A percentile compares a stretch with the other conserved stretches of the same genome.
Conservation (phyloP, 2,888 invertebrate genomes). For the Carabus problematicus region DNA sequence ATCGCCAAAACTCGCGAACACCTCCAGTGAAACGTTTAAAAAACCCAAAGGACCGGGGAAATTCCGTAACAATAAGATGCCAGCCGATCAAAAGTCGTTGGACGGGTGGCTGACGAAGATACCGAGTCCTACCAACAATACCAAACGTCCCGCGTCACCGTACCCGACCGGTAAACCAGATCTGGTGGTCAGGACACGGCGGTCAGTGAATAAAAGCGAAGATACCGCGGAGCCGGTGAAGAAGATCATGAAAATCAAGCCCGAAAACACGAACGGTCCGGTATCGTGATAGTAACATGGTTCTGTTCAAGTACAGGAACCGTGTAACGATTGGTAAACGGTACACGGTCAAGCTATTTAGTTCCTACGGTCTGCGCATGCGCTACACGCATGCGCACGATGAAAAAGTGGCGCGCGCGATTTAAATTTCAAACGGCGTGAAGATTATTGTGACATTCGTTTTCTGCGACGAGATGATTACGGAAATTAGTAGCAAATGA, state of each 20-base stretch:
- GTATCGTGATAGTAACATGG: slow-evolving; percentile 26
- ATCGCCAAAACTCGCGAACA: slow-evolving; percentile 10
- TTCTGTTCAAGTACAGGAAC: background rate
- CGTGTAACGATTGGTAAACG: too few species aligned
- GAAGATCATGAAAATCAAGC: slow-evolving; percentile 40
- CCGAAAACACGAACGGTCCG: slow-evolving; percentile 28
- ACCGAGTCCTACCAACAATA: slow-evolving; percentile 41
- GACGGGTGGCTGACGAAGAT: slow-evolving; percentile 48
- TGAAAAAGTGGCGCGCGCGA: too few species aligned
- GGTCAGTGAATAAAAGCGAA: slow-evolving; percentile 48
- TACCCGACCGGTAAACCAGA: slow-evolving; percentile 49
- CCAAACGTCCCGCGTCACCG: slow-evolving; percentile 33
- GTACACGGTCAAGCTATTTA: too few species aligned
- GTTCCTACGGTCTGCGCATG: too few species aligned
- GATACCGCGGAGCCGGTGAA: slow-evolving; percentile 38
- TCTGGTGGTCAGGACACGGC: slow-evolving; percentile 51
- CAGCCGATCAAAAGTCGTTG: slow-evolving; percentile 44
- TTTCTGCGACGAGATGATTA: too few species aligned
- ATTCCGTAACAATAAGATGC: slow-evolving; percentile 18
- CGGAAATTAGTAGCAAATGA: too few species aligned
- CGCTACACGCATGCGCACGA: too few species aligned
- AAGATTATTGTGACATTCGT: too few species aligned
- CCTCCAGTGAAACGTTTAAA: slow-evolving; percentile 21
- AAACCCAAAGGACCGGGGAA: slow-evolving; percentile 24
- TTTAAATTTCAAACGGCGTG: too few species aligned